Evolutionary conservation across 2,888 invertebrate genomes (phyloP).

Genomic region (Acleris sparsana): DNA sequence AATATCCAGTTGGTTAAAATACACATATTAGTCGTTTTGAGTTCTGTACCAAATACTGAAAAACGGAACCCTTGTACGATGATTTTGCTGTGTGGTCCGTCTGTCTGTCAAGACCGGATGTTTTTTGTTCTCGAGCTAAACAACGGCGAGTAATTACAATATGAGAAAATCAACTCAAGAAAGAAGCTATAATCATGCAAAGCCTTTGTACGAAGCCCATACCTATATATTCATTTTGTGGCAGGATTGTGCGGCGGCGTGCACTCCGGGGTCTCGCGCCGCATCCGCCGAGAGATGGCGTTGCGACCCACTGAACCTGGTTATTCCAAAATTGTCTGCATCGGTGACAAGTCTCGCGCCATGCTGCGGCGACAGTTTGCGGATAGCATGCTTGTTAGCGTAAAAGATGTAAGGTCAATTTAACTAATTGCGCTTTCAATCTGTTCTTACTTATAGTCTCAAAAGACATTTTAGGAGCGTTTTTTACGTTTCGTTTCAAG

Average conservation of each 20-base stretch:
- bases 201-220: neutral
- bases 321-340: conserved; percentile 83
- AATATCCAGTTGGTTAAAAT: no score
- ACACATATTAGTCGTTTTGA: no score
- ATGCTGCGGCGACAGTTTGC: conserved; percentile 78
- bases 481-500: no score
- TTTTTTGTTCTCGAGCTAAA: no score
- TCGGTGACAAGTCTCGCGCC: conserved; percentile 88
- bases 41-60: no score
- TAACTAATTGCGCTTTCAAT: neutral
- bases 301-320: conserved; percentile 55
- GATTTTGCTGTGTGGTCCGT: no score
- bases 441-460: no score
- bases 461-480: no score
- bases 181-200: neutral
- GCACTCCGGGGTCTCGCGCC: conserved; percentile 86
- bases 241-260: conserved; percentile 90
- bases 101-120: no score
- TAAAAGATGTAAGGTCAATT: conserved; percentile 77
- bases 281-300: conserved; percentile 77
- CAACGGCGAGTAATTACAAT: no score
- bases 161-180: neutral
- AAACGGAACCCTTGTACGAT: no score
- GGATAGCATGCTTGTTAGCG: conserved; percentile 83
- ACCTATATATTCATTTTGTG: conserved; percentile 3